Evolutionary conservation across 2,113 vertebrate genomes (phyloP), one percentile per base, ranked within the genome.

Genomic region (Oreochromis tanganicae): DNA sequence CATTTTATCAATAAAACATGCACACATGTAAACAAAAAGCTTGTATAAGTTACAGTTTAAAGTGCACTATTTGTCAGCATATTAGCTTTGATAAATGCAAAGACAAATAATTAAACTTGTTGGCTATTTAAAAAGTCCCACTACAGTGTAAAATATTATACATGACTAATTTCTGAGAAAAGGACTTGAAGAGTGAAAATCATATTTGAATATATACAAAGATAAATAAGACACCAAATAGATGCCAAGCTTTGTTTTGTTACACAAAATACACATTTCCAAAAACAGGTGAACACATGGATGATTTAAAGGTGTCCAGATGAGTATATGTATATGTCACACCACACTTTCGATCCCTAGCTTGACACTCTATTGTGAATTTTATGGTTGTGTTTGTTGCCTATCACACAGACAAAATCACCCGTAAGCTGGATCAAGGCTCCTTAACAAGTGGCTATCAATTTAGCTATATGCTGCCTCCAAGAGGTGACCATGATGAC

Each of bases 401-500:
- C 29, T 48, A 24, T 19, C 4, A 27, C 17, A 36, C 3, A 78
- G 16, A 86, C 38, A 27, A 71, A 80, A 63, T 82, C 17, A 50
- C n/a, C 3, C 10, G 2, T 29, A 8, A 9, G 2, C 16, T 61
- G 71, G 54, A 21, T 56, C 2, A 36, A 48, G 5, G 4, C 34
- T 55, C 4, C 4, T 2, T 5, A 14, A 85, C 4, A 41, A 63
- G 38, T 55, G 16, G 86, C n/a, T 24, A 56, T 54, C 83, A 85
- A 66, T 80, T 88, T 68, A 90, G 82, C 81, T 75, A 82, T 95
- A 57, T 96, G 93, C 95, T 95, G 94, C 94, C 96, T 93, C 93
- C 94, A 71, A 87, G 95, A 94, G 96, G 94, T 36, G n/a, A 48
- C 66, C 4, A 24, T 24, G 9, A 66, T 4, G 86, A 89, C 75